phyloP scores from a whole-genome alignment of 35 echinoderm and acorn worm species.

The Heliocidaris tuberculata region DNA sequence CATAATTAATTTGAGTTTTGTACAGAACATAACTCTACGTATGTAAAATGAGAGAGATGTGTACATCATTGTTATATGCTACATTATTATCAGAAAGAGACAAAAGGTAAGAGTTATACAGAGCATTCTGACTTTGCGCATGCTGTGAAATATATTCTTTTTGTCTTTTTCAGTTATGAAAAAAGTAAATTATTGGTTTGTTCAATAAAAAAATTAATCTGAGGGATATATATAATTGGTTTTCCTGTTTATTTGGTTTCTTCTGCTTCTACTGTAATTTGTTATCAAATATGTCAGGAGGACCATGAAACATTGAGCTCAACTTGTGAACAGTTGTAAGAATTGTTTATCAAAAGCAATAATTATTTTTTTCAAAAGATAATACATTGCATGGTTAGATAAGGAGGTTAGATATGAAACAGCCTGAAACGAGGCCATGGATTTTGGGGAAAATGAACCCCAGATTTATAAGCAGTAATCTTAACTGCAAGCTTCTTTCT shows the following conservation, averaged over 20 bases:
- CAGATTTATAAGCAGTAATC: no score
- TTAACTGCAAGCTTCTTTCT: no score
- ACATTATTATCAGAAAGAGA: not conserved
- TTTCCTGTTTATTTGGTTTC: not conserved
- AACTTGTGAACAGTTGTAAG: no score
- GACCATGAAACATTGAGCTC: no score
- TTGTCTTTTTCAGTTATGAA: conserved; percentile 19
- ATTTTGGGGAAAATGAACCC: no score
- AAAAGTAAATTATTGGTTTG: conserved; percentile 34
- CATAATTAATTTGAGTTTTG: not conserved
- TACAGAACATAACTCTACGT: not conserved
- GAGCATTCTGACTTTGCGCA: not conserved
- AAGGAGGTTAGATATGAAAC: no score
- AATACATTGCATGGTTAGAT: no score
- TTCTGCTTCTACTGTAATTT: not conserved
- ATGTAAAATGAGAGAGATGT: no score
- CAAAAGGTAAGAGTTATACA: not conserved
- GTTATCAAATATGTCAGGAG: not conserved
- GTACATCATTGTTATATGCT: conserved; percentile 16
- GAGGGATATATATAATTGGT: not conserved
- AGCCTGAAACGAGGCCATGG: no score
- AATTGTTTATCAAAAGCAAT: no score
- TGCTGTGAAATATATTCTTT: conserved; percentile 31
- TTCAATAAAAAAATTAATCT: conserved; percentile 8
- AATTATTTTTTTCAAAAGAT: no score